phyloP scores from a whole-genome alignment of 2,888 invertebrate species.

The Apotomis turbidana region DNA sequence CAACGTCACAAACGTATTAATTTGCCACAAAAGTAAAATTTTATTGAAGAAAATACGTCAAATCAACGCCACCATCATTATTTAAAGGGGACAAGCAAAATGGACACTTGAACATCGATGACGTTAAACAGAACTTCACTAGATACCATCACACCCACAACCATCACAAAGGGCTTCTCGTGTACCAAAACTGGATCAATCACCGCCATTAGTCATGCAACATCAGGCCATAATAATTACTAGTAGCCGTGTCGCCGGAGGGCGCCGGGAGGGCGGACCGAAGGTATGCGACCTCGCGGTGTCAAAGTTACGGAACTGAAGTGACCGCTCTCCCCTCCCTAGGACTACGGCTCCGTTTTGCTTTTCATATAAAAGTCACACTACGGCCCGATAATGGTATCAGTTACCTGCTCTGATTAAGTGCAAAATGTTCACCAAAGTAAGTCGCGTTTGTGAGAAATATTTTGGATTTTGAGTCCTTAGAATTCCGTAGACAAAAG shows the following conservation, averaged over 20 bases:
- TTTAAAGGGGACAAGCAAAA: too few species aligned
- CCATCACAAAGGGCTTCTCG: constrained; percentile 39
- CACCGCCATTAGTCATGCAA: constrained; percentile 58
- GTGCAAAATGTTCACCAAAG: constrained; percentile 83
- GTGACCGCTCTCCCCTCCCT: constrained; percentile 75
- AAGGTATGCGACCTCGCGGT: constrained; percentile 79
- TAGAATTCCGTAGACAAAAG: not conserved
- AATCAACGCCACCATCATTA: too few species aligned
- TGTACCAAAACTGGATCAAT: constrained; percentile 52
- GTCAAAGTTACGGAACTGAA: constrained; percentile 83
- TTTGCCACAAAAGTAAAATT: not conserved
- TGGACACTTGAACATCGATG: too few species aligned
- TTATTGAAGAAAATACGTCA: not conserved
- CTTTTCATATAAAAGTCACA: constrained; percentile 82
- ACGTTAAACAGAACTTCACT: too few species aligned
- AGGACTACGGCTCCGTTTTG: constrained; percentile 77
- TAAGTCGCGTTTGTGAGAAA: constrained; percentile 58
- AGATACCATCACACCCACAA: not conserved
- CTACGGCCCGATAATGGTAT: constrained; percentile 76
- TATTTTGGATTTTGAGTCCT: constrained; percentile 29
- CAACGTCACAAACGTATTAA: too few species aligned
- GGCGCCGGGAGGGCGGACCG: constrained; percentile 60
- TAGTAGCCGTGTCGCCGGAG: constrained; percentile 48
- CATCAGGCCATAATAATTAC: constrained; percentile 47
- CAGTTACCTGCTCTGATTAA: constrained; percentile 81